Evolutionary conservation across 2,888 invertebrate genomes (phyloP), one percentile per base, ranked within the genome.

Genomic region (Osmoderma eremita): DNA sequence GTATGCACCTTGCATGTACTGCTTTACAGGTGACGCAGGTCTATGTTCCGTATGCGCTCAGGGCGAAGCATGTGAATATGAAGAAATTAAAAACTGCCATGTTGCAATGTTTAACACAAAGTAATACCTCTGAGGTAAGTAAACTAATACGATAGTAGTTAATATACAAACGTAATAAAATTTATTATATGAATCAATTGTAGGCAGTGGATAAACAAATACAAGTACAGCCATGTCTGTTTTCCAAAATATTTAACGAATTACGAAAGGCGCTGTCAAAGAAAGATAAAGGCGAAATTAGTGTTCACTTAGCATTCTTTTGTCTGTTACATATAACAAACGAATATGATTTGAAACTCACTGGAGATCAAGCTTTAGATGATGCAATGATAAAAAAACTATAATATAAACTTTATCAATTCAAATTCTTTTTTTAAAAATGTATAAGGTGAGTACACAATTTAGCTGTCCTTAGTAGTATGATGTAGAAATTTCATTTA

Each of bases 61-160:
- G 90, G 64, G 93, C 95, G 3, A 95, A 95, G 78, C 92, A 91
- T 67, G 88, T 95, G 45, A 93, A 96, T 77, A 94, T 95, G 88
- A 91, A 90, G 75, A 90, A 88, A 77, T 81, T 95, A 49, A 95
- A 95, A 78, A 83, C 84, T n/a, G 86, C 88, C 62, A 90, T 94
- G 70, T 93, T 92, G 89, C 85, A 85, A 42, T 80, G 89, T 70
- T 81, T 94, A 6, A 84, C 83, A 0, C 81, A 81, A 17, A 48
- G 65, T 2, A 65, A 70, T 12, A 65, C 67, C 0, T 76, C 78
- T 50, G 78, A 81, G 3, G 74, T n/a, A 30, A 51, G 8, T 30
- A 51, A 24, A 36, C 12, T 24, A 8, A 20, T 49, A n/a, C 3
- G 49, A 17, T 50, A 8, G 10, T 2, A 1, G 10, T 1, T 24